A percentile compares a stretch with the other conserved stretches of the same genome.
Conservation (phyloP, 35 echinoderm and acorn worm species). For the Patiria miniata region DNA sequence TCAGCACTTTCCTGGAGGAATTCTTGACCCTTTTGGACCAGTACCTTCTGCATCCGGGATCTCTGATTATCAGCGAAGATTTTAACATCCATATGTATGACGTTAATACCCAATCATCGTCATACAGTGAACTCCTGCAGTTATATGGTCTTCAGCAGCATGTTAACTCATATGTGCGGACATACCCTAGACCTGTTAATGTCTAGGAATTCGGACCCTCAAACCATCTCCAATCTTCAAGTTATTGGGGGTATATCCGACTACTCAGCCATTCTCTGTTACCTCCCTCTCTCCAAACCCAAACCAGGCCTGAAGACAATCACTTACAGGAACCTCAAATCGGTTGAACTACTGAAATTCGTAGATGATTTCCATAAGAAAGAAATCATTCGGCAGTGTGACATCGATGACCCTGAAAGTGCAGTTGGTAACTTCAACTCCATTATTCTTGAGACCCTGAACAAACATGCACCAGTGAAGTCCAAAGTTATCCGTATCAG, state of each 20-base stretch:
- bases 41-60: not conserved
- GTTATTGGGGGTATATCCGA: not conserved
- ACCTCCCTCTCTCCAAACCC: conserved; percentile 24
- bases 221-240: not conserved
- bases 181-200: conserved; percentile 7
- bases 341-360: not conserved
- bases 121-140: not conserved
- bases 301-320: not conserved
- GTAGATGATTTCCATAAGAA: not conserved
- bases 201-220: not conserved
- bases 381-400: not conserved
- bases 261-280: conserved; percentile 13
- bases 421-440: conserved; percentile 12
- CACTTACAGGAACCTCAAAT: not conserved
- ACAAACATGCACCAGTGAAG: conserved; percentile 26
- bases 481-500: not conserved
- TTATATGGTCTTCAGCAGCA: not conserved
- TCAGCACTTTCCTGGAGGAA: not conserved
- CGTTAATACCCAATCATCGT: not conserved
- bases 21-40: not conserved
- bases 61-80: not conserved
- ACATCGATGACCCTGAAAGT: conserved; percentile 19
- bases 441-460: conserved; percentile 10
- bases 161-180: conserved; percentile 31
- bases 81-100: not conserved